These are phyloP conservation scores for Pedetes capensis DNA, from an alignment of 2,113 vertebrate genomes.

Conservation along the genomic window DNA sequence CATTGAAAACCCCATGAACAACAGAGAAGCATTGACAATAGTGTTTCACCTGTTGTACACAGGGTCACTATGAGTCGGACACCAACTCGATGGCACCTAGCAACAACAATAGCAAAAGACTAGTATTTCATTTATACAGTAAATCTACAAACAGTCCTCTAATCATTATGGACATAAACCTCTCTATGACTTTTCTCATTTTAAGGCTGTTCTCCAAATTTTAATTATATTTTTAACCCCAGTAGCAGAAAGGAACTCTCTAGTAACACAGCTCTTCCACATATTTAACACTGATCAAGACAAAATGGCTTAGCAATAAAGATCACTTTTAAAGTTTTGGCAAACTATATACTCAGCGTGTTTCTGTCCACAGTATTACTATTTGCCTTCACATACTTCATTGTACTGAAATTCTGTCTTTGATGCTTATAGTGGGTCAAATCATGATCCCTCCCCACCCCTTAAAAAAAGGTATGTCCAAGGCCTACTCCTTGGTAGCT, in stretches of 20 bases:
- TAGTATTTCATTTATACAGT: too few species aligned
- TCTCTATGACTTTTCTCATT: not conserved
- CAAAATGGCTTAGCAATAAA: slow-evolving; percentile 4
- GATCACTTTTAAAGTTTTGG: not conserved
- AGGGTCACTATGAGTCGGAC: too few species aligned
- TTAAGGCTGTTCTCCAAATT: not conserved
- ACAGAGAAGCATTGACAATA: too few species aligned
- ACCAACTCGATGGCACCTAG: too few species aligned
- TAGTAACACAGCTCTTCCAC: not conserved
- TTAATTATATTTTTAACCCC: not conserved
- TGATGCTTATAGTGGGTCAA: not conserved
- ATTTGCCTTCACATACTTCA: not conserved
- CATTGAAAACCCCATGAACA: too few species aligned
- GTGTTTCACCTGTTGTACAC: too few species aligned
- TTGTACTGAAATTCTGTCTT: not conserved
- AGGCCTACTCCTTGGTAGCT: not conserved
- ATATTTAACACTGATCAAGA: slow-evolving; percentile 13
- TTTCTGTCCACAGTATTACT: not conserved
- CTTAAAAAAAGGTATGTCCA: not conserved
- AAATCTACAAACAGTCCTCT: not conserved
- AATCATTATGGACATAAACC: not conserved
- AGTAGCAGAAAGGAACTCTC: not conserved
- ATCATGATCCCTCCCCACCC: not conserved
- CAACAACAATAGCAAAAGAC: too few species aligned
- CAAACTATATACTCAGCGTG: not conserved